Evolutionary conservation across 2,888 invertebrate species (phyloP), one percentile per base, ranked within the genome.

Genomic region (Microplitis manilae): DNA sequence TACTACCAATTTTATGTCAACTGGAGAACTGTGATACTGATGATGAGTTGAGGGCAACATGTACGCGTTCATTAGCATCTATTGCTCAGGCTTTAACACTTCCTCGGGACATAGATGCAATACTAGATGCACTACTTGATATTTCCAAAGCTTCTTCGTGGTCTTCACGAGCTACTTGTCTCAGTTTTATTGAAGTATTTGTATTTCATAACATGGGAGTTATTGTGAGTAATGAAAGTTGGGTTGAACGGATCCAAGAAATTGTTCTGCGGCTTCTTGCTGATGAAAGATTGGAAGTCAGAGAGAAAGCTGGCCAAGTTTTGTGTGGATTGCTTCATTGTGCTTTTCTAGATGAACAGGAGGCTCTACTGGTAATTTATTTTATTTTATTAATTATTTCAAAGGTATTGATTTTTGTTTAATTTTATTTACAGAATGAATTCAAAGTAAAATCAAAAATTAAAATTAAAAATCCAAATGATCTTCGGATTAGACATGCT

Each of bases 271-370:
- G 90, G 68, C 90, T 95, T 13, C 90, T 96, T 88, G 92, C 93
- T 82, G 96, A 96, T 87, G 91, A 93, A 13, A 91, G 94, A 81
- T 91, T 95, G 0, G 96, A 96, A 91, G 97, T 98, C 9, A 92
- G 97, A 75, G 94, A 95, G 87, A 93, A 94, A 82, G 96, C 97
- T 2, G 94, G 95, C 0, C 94, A 94, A 85, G 94, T 97, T 9
- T 91, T 98, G 9, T 95, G 96, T 73, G 97, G 97, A 5, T 91
- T 98, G 77, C 92, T 98, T 86, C 97, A 97, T 89, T 97, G 96
- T 88, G 93, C 94, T 75, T 96, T 96, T 83, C 92, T 97, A 77
- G 91, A 91, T 6, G 90, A 94, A 84, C 93, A 94, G 20, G 90
- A 91, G 82, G 86, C 90, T 74, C 87, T 93, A 75, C 86, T 93